A percentile compares a stretch with the other conserved stretches of the same genome.
phyloP scores from a whole-genome alignment of 2,888 invertebrate species.

The Luperina nickerlii region DNA sequence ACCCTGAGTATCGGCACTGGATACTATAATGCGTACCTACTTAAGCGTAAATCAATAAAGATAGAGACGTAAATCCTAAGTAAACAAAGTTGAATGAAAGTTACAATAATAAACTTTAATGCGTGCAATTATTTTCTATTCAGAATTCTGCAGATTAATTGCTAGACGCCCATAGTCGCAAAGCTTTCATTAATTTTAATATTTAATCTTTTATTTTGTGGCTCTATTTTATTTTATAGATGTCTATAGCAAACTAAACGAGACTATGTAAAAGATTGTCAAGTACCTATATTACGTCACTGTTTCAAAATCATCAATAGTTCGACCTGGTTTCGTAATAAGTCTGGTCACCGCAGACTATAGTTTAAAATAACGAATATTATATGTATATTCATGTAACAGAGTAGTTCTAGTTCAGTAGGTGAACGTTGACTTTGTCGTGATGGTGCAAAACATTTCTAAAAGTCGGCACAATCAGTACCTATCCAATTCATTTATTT shows the following conservation, averaged over 20 bases:
- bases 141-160: conserved; percentile 3
- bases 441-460: neutral
- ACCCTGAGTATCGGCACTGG: conserved; percentile 5
- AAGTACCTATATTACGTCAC: neutral
- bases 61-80: conserved; percentile 20
- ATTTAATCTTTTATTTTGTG: neutral
- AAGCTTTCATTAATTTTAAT: conserved; percentile 2
- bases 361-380: neutral
- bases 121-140: neutral
- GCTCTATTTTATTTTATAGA: neutral
- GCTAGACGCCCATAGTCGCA: neutral
- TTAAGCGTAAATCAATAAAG: conserved; percentile 16
- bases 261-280: neutral
- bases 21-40: neutral
- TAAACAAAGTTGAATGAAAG: conserved; percentile 38
- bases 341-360: neutral
- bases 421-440: neutral
- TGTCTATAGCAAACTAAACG: neutral
- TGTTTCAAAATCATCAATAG: neutral
- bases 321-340: neutral
- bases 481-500: neutral
- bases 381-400: neutral
- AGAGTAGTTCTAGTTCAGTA: neutral
- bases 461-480: neutral
- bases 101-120: conserved; percentile 21